Evolutionary conservation across 2,113 vertebrate genomes (phyloP).

Genomic region (Oxygymnocypris stewartii): DNA sequence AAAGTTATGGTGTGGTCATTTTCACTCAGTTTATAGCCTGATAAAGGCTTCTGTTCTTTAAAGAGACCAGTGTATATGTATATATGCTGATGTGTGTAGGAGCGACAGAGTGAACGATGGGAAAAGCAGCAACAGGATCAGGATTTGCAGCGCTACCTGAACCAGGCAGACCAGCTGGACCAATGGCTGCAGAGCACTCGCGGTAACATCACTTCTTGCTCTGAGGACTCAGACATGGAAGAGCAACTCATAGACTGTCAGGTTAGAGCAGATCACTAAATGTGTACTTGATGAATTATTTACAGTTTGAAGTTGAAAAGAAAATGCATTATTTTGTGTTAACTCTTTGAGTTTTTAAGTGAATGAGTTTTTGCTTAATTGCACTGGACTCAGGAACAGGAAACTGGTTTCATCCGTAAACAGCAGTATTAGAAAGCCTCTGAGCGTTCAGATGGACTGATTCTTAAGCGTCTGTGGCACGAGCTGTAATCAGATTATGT

Average conservation of each 20-base stretch:
- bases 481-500: slow-evolving; percentile 85
- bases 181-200: slow-evolving; percentile 89
- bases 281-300: neutral
- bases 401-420: slow-evolving; percentile 59
- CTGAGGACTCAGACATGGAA: slow-evolving; percentile 90
- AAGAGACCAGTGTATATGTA: neutral
- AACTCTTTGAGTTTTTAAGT: neutral
- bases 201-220: slow-evolving; percentile 77
- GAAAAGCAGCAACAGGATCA: slow-evolving; percentile 94
- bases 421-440: slow-evolving; percentile 64
- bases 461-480: slow-evolving; percentile 71
- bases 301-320: neutral
- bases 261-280: slow-evolving; percentile 70
- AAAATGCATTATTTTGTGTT: neutral
- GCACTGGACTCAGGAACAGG: slow-evolving; percentile 33
- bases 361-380: slow-evolving; percentile 1
- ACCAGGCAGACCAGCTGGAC: slow-evolving; percentile 90
- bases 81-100: slow-evolving; percentile 70
- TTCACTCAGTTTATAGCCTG: neutral
- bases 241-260: slow-evolving; percentile 93
- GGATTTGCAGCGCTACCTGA: slow-evolving; percentile 86
- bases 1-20: neutral
- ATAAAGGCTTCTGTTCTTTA: neutral
- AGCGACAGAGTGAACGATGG: slow-evolving; percentile 88
- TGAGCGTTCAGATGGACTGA: slow-evolving; percentile 59